Evolutionary conservation across 2,888 invertebrate species (phyloP), one percentile per base, ranked within the genome.

Genomic region (Morinoia aosen): DNA sequence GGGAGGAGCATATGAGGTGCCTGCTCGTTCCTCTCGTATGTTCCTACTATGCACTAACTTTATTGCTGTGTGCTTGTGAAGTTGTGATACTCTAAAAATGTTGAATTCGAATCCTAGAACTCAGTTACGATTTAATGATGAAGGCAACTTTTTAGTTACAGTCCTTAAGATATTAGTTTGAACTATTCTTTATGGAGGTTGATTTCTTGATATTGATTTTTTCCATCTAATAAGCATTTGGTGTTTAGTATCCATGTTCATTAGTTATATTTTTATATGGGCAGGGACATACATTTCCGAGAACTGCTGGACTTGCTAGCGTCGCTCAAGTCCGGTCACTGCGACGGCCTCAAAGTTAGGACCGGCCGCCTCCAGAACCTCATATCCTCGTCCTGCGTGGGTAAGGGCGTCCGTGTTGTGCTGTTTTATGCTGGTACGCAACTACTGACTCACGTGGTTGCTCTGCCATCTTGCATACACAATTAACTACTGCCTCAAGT

Each of bases 381-480:
- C 95, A 98, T 99, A 96, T 99, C 99, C n/a, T 99, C 99, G 97
- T 99, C 99, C 11, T 99, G 99, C 97, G 98, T 99, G 97, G 98
- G 98, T 98, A 97, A 97, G 97, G 39, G 14, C 58, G 33, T 91
- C 56, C 40, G 90, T 48, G 48, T 12, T 95, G 64, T n/a, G 33
- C 25, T 76, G 25, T 48, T 93, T 48, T 10, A 11, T 33, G 14
- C 61, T 61, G 56, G 7, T 48, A 40, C 40, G 12, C 12, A 8
- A 8, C 48, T 48, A 5, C 48, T 48, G 33, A 88, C 88, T n/a
- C 88, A 88, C 88, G 48, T 48, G 48, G 48, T 48, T 5, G 5
- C 48, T 48, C 48, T 48, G 48, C 48, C 48, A 48, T 48, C 48
- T 48, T 48, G 48, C 48, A 48, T 48, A 48, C 48, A 48, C 48